phyloP scores from a whole-genome alignment of 2,888 invertebrate species.

The Hybos culiciformis region DNA sequence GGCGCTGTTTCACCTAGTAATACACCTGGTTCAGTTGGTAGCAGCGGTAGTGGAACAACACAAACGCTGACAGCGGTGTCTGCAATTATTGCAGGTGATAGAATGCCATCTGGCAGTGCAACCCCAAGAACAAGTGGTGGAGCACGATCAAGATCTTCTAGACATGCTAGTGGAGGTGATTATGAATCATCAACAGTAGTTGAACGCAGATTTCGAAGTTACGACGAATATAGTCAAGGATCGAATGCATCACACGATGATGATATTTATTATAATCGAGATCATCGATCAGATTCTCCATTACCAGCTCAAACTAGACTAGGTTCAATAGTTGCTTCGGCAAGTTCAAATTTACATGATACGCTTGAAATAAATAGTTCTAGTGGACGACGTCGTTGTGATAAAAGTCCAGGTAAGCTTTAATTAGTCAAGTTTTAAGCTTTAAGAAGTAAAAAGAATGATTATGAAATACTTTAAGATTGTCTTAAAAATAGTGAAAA shows the following conservation, averaged over 20 bases:
- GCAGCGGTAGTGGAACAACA: conserved; percentile 28
- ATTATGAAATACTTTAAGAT: neutral
- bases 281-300: conserved; percentile 28
- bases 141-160: conserved; percentile 30
- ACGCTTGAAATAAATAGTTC: conserved; percentile 21
- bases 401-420: conserved; percentile 32
- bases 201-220: conserved; percentile 43
- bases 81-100: conserved; percentile 17
- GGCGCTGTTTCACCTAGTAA: conserved; percentile 13
- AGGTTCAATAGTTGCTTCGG: conserved; percentile 36
- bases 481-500: neutral
- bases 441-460: too few species aligned
- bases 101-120: conserved; percentile 22
- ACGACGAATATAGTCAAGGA: conserved; percentile 63
- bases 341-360: conserved; percentile 23
- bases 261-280: conserved; percentile 30
- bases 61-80: conserved; percentile 38
- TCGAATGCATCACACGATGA: conserved; percentile 55
- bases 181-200: conserved; percentile 25
- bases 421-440: conserved; percentile 10
- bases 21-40: conserved; percentile 8
- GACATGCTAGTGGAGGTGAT: conserved; percentile 40
- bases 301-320: conserved; percentile 25
- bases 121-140: conserved; percentile 38
- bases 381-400: conserved; percentile 33